Conservation (phyloP, 2,797 vertebrate genomes). For the Vireo griseus region DNA sequence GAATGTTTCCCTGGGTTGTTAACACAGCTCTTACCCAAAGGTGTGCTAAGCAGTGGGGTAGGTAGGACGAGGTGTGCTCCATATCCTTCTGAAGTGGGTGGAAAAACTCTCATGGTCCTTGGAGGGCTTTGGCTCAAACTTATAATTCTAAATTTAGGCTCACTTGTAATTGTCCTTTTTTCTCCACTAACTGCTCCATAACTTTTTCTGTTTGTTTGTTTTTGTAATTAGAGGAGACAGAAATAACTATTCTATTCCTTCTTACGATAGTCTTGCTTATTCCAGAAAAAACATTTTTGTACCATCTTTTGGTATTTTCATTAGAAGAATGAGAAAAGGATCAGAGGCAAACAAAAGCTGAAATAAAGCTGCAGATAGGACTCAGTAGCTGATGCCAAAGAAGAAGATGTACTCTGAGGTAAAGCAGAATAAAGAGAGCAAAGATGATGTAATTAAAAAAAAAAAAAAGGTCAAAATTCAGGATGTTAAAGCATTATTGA, state of each 20-base stretch:
- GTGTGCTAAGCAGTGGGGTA: background rate
- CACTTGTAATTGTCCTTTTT: background rate
- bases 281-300: background rate
- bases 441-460: background rate
- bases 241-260: background rate
- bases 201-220: background rate
- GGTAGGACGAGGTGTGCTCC: background rate
- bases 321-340: background rate
- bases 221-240: background rate
- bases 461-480: background rate
- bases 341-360: background rate
- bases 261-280: background rate
- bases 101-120: background rate
- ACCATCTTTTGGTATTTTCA: background rate
- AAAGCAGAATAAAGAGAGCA: background rate
- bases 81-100: background rate
- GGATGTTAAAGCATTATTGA: background rate
- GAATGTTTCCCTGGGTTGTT: background rate
- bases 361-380: background rate
- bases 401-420: background rate
- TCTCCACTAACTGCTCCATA: background rate
- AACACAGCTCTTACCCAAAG: background rate
- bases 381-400: background rate
- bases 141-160: background rate
- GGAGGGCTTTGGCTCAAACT: background rate